These are phyloP conservation scores for Pseudotriccus pelzelni DNA, from an alignment of 2,797 vertebrate genomes.

Conservation along the genomic window DNA sequence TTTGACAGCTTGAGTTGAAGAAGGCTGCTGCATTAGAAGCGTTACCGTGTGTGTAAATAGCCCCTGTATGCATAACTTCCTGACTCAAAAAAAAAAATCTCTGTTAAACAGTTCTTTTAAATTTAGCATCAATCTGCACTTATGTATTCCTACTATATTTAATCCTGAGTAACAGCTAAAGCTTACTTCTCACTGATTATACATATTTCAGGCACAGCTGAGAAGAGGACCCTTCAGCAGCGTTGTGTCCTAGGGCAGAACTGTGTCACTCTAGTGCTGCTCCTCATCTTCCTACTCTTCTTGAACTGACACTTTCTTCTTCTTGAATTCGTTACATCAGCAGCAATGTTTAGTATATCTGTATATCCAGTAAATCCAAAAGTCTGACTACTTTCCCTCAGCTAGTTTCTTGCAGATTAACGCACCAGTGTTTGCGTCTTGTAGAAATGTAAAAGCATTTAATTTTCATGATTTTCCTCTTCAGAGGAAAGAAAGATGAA, in stretches of 20 bases:
- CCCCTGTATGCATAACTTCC: not conserved
- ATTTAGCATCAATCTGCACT: not conserved
- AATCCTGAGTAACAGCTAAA: not conserved
- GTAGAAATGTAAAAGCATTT: not conserved
- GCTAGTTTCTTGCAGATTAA: not conserved
- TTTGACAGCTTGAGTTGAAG: not conserved
- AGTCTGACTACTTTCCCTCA: not conserved
- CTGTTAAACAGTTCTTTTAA: not conserved
- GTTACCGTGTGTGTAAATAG: not conserved
- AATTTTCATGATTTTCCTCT: constrained; percentile 1
- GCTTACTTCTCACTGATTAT: not conserved
- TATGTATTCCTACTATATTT: not conserved
- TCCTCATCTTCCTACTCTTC: not conserved
- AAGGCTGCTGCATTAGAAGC: not conserved
- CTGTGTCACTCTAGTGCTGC: constrained; percentile 11
- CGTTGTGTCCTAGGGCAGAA: constrained; percentile 10
- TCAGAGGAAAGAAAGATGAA: constrained; percentile 6
- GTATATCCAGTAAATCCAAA: not conserved
- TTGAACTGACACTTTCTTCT: constrained; percentile 33
- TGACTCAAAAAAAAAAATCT: not conserved
- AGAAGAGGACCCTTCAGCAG: not conserved
- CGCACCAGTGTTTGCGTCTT: not conserved
- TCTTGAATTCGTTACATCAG: constrained; percentile 24
- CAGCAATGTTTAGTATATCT: not conserved
- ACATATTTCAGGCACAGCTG: not conserved